A percentile compares a stretch with the other conserved stretches of the same genome.
Conservation (phyloP, 2,888 invertebrate species). For the Drosophila testacea region DNA sequence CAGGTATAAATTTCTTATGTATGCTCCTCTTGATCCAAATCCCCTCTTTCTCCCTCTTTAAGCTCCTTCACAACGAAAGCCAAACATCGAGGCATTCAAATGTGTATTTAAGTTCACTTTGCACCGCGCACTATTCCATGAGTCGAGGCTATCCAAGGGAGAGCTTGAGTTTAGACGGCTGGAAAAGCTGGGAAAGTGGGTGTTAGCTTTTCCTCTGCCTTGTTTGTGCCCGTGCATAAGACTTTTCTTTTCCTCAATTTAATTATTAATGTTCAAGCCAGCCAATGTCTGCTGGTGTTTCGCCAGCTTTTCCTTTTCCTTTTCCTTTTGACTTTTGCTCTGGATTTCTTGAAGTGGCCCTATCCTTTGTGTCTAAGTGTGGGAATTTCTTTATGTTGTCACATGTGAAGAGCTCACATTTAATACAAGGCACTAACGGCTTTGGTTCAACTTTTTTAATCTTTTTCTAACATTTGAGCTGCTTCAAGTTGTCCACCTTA, state of each 20-base stretch:
- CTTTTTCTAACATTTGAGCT: constrained; percentile 16
- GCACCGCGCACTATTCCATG: constrained; percentile 63
- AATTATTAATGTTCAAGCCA: constrained; percentile 73
- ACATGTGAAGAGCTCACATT: constrained; percentile 60
- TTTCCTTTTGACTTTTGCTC: constrained; percentile 34
- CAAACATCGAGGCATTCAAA: constrained; percentile 60
- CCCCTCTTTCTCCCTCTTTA: constrained; percentile 7
- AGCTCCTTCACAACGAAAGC: not conserved
- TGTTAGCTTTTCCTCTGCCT: constrained; percentile 4
- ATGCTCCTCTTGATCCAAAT: constrained; percentile 64
- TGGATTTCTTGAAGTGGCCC: constrained; percentile 44
- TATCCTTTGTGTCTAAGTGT: constrained; percentile 20
- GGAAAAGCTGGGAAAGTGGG: constrained; percentile 3
- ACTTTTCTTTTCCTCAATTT: constrained; percentile 68
- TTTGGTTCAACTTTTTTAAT: constrained; percentile 44
- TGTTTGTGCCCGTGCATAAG: constrained; percentile 46
- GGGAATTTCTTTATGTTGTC: constrained; percentile 39
- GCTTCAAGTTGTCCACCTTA: not conserved
- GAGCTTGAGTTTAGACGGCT: constrained; percentile 19
- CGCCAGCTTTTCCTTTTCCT: constrained; percentile 12
- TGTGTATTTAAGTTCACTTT: constrained; percentile 69
- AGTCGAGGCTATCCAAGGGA: constrained; percentile 11
- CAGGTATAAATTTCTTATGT: constrained; percentile 73
- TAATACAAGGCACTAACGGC: constrained; percentile 54
- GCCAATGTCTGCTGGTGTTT: constrained; percentile 61